These are phyloP conservation scores for Sitta europaea DNA, from an alignment of 2,113 vertebrate genomes.

Conservation along the genomic window DNA sequence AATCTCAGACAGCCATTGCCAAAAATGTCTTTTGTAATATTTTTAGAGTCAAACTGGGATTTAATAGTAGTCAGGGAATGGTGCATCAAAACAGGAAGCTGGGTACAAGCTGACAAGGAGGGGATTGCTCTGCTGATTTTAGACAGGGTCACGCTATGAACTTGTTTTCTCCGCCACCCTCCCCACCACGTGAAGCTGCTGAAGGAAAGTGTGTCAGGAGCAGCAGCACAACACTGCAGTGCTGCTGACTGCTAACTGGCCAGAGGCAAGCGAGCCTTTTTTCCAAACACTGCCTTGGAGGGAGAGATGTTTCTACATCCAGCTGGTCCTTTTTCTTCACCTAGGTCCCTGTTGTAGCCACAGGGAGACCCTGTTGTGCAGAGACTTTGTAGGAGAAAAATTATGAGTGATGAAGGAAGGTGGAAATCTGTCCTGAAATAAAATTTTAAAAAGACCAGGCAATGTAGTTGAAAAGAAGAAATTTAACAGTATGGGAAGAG, in stretches of 20 bases:
- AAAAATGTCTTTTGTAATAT: constrained; percentile 37
- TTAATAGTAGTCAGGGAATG: not conserved
- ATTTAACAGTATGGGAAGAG: not conserved
- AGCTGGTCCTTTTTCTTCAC: not conserved
- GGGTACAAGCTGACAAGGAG: not conserved
- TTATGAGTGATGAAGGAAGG: not conserved
- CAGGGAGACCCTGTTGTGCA: not conserved
- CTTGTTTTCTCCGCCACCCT: not conserved
- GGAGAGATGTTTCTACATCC: fast-evolving
- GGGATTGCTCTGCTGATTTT: not conserved
- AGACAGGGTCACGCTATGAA: not conserved
- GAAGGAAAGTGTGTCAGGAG: not conserved
- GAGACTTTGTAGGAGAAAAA: not conserved
- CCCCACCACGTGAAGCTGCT: not conserved
- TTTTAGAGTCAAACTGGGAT: constrained; percentile 10
- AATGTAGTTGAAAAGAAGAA: not conserved
- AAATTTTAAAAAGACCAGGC: not conserved
- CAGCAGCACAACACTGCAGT: not conserved
- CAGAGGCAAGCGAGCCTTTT: not conserved
- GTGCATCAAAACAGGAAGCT: constrained; percentile 38
- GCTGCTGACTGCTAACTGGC: not conserved
- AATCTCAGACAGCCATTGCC: not conserved
- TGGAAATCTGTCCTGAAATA: not conserved
- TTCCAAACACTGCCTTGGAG: not conserved
- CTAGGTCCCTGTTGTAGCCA: not conserved